Evolutionary conservation across 2,113 vertebrate genomes (phyloP).

Genomic region (Craseonycteris thonglongyai): DNA sequence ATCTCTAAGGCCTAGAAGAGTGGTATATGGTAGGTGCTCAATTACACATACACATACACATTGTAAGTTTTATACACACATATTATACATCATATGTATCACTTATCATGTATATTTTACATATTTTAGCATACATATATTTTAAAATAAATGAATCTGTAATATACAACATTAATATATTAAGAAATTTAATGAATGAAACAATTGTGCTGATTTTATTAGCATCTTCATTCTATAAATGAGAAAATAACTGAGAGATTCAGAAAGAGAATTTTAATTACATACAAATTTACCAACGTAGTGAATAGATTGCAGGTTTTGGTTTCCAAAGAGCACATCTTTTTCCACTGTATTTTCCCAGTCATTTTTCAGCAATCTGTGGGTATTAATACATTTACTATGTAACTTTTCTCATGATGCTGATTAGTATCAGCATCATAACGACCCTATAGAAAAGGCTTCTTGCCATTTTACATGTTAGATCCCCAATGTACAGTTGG

Average conservation of each 20-base stretch:
- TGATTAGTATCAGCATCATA: neutral
- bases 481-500: too few relatives aligned
- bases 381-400: neutral
- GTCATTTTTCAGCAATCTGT: neutral
- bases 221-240: neutral
- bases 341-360: neutral
- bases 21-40: neutral
- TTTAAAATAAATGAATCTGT: neutral
- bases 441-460: neutral
- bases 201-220: neutral
- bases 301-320: neutral
- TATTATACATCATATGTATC: neutral
- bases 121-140: neutral
- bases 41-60: neutral
- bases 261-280: neutral
- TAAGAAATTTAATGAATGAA: neutral
- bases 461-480: neutral
- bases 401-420: neutral
- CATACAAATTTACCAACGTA: neutral
- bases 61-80: too few relatives aligned
- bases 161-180: neutral
- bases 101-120: neutral
- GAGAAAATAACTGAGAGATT: neutral
- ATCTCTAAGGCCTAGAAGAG: neutral
- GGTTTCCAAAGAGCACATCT: neutral